Conservation (phyloP, 1,140 invertebrate species). For the Drosophila novamexicana region DNA sequence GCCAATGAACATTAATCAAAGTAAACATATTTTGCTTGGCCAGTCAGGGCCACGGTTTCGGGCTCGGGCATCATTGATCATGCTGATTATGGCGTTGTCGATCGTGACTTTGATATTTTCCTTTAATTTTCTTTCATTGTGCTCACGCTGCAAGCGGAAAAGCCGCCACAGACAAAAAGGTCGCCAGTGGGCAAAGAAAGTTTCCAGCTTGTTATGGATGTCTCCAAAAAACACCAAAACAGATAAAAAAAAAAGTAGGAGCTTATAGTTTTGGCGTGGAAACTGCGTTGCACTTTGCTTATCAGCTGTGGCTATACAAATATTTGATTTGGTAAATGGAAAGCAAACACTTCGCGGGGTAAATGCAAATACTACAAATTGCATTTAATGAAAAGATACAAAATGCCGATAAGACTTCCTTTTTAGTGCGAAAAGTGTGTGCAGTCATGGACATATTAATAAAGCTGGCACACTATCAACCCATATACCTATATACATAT, state of each 20-base stretch:
- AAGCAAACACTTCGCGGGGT: constrained; percentile 23
- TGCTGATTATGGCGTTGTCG: constrained; percentile 67
- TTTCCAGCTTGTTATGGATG: constrained; percentile 59
- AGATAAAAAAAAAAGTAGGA: constrained; percentile 10
- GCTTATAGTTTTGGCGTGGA: constrained; percentile 9
- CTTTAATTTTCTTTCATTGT: constrained; percentile 74
- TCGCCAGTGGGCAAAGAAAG: constrained; percentile 65
- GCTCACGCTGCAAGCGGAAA: constrained; percentile 13
- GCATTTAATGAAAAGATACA: constrained; percentile 25
- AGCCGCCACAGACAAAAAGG: constrained; percentile 45
- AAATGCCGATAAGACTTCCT: constrained; percentile 36
- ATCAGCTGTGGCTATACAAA: constrained; percentile 4
- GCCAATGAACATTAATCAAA: constrained; percentile 64
- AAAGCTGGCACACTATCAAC: not conserved
- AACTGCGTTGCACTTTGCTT: not conserved
- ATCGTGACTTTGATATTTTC: constrained; percentile 80
- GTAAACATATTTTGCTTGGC: constrained; percentile 51
- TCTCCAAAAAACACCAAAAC: constrained; percentile 27
- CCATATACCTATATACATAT: no score
- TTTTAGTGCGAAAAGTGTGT: not conserved
- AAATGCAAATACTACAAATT: constrained; percentile 16
- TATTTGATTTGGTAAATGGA: not conserved
- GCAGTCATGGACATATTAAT: constrained; percentile 2
- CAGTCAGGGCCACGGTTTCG: constrained; percentile 19
- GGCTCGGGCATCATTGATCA: constrained; percentile 57